Percentiles rank a stretch among this genome's conserved stretches.
Conservation (phyloP, 2,113 vertebrate species). For the Tiliqua scincoides region DNA sequence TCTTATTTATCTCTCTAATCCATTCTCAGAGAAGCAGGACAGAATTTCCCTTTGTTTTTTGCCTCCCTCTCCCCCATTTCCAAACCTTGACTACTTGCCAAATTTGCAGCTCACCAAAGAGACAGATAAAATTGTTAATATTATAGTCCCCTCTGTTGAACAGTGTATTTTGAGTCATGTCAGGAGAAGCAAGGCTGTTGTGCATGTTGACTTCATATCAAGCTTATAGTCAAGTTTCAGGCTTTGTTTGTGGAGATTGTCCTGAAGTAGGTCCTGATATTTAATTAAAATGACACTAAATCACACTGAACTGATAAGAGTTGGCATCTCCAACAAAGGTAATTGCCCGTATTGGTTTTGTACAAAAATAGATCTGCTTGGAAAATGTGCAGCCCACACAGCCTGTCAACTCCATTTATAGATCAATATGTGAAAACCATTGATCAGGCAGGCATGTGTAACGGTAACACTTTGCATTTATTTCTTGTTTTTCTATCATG, state of each 20-base stretch:
- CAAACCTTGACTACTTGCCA: conserved; percentile 74
- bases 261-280: conserved; percentile 83
- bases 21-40: conserved; percentile 71
- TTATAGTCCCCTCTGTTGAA: conserved; percentile 80
- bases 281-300: conserved; percentile 87
- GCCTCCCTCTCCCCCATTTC: conserved; percentile 63
- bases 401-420: conserved; percentile 86
- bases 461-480: conserved; percentile 83
- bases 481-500: conserved; percentile 82
- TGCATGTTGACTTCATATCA: conserved; percentile 78
- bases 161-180: conserved; percentile 76
- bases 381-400: conserved; percentile 84
- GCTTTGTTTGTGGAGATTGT: conserved; percentile 82
- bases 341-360: conserved; percentile 86
- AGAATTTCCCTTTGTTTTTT: conserved; percentile 80
- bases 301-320: conserved; percentile 85
- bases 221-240: conserved; percentile 80
- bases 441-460: conserved; percentile 86
- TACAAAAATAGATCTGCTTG: conserved; percentile 83
- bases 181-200: conserved; percentile 72
- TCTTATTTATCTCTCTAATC: conserved; percentile 71
- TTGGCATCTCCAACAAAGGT: conserved; percentile 87
- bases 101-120: conserved; percentile 82
- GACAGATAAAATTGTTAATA: conserved; percentile 81
- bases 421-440: conserved; percentile 86